Conservation (phyloP, 2,888 invertebrate species). For the Opisthograptis luteolata region DNA sequence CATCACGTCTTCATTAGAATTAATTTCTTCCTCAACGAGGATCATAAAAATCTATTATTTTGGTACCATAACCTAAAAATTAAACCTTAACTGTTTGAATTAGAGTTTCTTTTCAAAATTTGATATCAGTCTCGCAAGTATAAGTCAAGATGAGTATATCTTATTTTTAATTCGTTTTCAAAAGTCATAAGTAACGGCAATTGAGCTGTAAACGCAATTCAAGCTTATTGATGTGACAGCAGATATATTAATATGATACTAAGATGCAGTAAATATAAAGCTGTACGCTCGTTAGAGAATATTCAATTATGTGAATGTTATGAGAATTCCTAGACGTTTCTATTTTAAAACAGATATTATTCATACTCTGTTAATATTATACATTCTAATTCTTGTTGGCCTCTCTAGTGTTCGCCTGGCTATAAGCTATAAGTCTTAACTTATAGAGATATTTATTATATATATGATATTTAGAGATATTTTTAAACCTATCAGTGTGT, state of each 20-base stretch:
- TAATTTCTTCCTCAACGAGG: conserved; percentile 9
- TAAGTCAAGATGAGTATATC: conserved; percentile 13
- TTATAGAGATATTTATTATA: too few species aligned
- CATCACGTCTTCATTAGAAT: conserved; percentile 11
- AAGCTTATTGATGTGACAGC: conserved; percentile 30
- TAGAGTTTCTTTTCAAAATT: neutral
- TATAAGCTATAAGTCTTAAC: too few species aligned
- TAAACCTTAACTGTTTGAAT: neutral
- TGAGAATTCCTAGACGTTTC: neutral
- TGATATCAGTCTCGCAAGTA: neutral
- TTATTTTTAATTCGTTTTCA: conserved; percentile 24
- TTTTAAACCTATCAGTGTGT: too few species aligned
- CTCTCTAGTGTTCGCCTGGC: too few species aligned
- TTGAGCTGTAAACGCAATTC: conserved; percentile 32
- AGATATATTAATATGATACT: conserved; percentile 9
- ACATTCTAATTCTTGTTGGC: too few species aligned
- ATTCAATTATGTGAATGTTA: conserved; percentile 4
- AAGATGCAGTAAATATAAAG: conserved; percentile 2
- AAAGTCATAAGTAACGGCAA: conserved; percentile 29
- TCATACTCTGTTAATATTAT: neutral
- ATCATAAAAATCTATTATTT: conserved; percentile 11
- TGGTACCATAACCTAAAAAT: neutral
- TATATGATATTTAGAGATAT: too few species aligned
- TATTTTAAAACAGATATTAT: neutral
- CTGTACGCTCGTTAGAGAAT: conserved; percentile 5